A percentile compares a stretch with the other conserved stretches of the same genome.
Conservation (phyloP, 2,888 invertebrate species). For the Aleiodes testaceus region DNA sequence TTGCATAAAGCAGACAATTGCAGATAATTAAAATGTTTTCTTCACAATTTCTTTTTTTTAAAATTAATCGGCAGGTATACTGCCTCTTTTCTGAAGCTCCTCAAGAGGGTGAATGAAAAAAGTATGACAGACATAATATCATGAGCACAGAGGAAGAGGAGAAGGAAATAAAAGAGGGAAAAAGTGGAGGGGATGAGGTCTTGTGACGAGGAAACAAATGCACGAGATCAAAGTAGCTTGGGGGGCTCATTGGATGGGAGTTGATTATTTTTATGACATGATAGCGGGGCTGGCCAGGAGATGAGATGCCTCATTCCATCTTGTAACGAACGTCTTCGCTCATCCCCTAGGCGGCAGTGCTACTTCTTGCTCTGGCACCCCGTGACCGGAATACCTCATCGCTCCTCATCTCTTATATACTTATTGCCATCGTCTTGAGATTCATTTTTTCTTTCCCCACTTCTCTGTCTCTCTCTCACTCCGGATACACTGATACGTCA, state of each 20-base stretch:
- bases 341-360: conserved; percentile 49
- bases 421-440: conserved; percentile 37
- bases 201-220: conserved; percentile 67
- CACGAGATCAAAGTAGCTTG: conserved; percentile 69
- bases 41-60: no score
- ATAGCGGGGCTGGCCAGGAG: conserved; percentile 63
- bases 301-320: conserved; percentile 62
- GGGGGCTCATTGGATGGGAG: conserved; percentile 66
- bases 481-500: conserved; percentile 10
- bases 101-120: not conserved
- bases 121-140: conserved; percentile 39
- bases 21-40: no score
- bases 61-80: no score
- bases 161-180: conserved; percentile 40
- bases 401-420: conserved; percentile 51
- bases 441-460: not conserved
- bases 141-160: conserved; percentile 8
- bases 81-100: conserved; percentile 41
- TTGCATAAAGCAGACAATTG: not conserved
- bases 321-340: conserved; percentile 41
- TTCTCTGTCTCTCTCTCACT: conserved; percentile 28
- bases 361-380: conserved; percentile 56
- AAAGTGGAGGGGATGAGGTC: conserved; percentile 36
- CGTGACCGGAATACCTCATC: conserved; percentile 70
- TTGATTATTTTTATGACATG: conserved; percentile 73